Percentiles rank a stretch among this genome's conserved stretches.
Evolutionary conservation across 2,113 vertebrate species (phyloP).

Genomic region (Ailuropoda melanoleuca): DNA sequence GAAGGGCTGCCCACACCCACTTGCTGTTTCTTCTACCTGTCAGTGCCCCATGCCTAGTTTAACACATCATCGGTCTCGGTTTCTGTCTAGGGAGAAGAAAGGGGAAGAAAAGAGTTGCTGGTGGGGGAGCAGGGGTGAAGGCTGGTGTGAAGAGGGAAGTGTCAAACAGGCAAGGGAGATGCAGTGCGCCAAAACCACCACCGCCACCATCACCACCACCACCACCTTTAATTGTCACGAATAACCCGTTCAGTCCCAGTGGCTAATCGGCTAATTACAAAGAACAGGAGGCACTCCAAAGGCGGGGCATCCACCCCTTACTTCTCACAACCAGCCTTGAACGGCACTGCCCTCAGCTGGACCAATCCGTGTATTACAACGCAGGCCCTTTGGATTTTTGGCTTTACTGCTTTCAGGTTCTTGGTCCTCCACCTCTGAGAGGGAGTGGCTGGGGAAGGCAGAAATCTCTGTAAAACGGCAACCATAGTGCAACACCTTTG

Average conservation of each 20-base stretch:
- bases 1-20: not conserved
- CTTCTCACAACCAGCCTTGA: not conserved
- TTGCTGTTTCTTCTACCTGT: not conserved
- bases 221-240: not conserved
- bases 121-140: not conserved
- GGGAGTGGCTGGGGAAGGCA: not conserved
- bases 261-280: not conserved
- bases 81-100: not conserved
- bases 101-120: not conserved
- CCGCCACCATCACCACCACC: too few relatives aligned
- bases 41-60: fast-evolving
- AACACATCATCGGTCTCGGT: not conserved
- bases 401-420: not conserved
- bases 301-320: fast-evolving
- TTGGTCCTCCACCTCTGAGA: not conserved
- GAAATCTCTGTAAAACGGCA: not conserved
- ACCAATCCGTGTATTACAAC: not conserved
- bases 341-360: constrained; percentile 6
- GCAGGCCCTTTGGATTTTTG: not conserved
- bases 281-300: not conserved
- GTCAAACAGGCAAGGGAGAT: not conserved
- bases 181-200: not conserved
- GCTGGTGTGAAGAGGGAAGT: not conserved
- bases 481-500: not conserved
- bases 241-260: not conserved